Evolutionary conservation across 2,797 vertebrate species (phyloP).

Genomic region (Enteromius thamalakanensis): DNA sequence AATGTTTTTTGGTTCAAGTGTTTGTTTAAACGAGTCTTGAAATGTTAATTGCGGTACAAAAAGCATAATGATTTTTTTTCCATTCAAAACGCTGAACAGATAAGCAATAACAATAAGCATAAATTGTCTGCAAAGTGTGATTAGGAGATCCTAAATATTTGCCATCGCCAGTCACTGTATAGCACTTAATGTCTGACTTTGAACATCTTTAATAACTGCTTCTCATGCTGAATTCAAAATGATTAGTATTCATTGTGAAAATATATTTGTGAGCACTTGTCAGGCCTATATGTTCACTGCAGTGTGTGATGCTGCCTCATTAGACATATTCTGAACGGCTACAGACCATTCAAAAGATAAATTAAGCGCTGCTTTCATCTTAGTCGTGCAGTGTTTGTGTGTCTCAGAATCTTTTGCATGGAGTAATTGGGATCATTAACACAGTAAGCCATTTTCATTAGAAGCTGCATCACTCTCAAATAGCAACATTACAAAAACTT

Average conservation of each 20-base stretch:
- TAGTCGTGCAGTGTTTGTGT: background rate
- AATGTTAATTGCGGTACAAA: conserved; percentile 41
- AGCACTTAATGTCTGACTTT: conserved; percentile 29
- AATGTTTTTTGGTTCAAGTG: conserved; percentile 29
- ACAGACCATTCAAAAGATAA: conserved; percentile 27
- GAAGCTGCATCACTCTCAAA: background rate
- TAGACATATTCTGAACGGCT: conserved; percentile 27
- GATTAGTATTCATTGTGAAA: conserved; percentile 40
- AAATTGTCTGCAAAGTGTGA: conserved; percentile 26
- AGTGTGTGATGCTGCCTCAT: conserved; percentile 22
- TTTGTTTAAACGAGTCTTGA: conserved; percentile 45
- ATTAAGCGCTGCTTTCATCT: conserved; percentile 29
- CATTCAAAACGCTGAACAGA: conserved; percentile 22
- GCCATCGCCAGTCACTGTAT: background rate
- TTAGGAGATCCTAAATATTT: conserved; percentile 37
- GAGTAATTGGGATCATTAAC: conserved; percentile 24
- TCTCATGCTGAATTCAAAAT: conserved; percentile 24
- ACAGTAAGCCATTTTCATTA: conserved; percentile 5
- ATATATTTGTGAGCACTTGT: conserved; percentile 24
- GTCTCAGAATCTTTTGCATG: conserved; percentile 7
- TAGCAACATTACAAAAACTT: background rate
- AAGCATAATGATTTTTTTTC: conserved; percentile 28
- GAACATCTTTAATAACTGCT: conserved; percentile 36
- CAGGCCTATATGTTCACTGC: background rate
- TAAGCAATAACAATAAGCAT: conserved; percentile 34